Evolutionary conservation across 2,113 vertebrate genomes (phyloP).

Genomic region (Eidolon helvum): DNA sequence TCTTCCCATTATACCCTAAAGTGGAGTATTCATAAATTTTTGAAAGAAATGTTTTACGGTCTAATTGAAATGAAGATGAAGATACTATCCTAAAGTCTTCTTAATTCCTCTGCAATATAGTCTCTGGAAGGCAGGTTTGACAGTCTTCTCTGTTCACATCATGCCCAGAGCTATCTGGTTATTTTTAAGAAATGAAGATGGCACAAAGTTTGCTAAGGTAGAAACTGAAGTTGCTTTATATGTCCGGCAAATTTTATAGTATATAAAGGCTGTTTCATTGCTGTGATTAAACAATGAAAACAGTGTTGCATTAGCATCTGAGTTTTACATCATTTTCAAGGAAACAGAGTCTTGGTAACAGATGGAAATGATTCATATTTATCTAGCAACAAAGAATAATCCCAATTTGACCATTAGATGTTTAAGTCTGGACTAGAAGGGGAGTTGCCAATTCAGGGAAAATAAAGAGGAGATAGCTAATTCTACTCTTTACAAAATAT

Average conservation of each 20-base stretch:
- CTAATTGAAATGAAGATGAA: not conserved
- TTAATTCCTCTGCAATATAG: not conserved
- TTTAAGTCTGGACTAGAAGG: conserved; percentile 50
- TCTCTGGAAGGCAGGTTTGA: not conserved
- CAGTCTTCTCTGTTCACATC: conserved; percentile 13
- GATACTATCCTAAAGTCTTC: not conserved
- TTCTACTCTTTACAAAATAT: not conserved
- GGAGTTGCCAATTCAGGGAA: conserved; percentile 45
- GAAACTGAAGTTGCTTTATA: conserved; percentile 72
- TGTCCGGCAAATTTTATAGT: conserved; percentile 67
- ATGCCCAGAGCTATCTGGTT: conserved; percentile 33
- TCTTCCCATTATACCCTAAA: not conserved
- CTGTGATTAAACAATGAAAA: conserved; percentile 77
- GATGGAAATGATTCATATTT: conserved; percentile 63
- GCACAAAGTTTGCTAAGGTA: conserved; percentile 67
- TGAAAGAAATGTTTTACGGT: conserved; percentile 19
- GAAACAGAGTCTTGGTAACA: conserved; percentile 58
- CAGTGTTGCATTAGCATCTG: conserved; percentile 70
- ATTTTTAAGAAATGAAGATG: conserved; percentile 71
- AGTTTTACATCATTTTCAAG: conserved; percentile 72
- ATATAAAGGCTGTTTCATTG: conserved; percentile 63
- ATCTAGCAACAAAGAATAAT: conserved; percentile 55
- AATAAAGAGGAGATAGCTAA: conserved; percentile 44
- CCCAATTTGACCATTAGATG: conserved; percentile 61
- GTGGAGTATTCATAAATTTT: not conserved